phyloP scores from a whole-genome alignment of 2,113 vertebrate species.

The Sylvicapra grimmia region DNA sequence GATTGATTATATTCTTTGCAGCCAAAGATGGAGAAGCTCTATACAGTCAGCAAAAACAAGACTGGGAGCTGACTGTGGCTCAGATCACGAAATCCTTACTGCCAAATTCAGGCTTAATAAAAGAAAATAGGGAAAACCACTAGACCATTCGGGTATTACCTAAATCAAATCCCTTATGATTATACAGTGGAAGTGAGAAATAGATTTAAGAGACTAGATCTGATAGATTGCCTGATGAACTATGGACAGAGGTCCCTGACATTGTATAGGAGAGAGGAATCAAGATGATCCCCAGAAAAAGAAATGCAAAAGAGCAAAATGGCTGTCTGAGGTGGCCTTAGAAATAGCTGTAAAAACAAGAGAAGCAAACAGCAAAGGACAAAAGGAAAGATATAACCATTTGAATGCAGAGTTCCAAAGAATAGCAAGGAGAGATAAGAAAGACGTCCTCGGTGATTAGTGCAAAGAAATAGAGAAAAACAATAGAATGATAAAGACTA shows the following conservation, averaged over 20 bases:
- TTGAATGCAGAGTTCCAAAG: not conserved
- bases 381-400: not conserved
- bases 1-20: not conserved
- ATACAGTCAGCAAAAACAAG: not conserved
- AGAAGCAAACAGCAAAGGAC: not conserved
- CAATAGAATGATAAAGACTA: not conserved
- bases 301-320: not conserved
- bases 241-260: fast-evolving
- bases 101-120: not conserved
- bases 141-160: not conserved
- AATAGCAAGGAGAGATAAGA: not conserved
- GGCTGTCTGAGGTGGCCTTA: not conserved
- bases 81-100: not conserved
- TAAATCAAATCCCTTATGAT: not conserved
- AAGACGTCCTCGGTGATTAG: not conserved
- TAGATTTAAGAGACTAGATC: not conserved
- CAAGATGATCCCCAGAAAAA: not conserved
- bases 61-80: not conserved
- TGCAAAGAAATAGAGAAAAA: not conserved
- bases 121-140: not conserved
- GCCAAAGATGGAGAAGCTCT: not conserved
- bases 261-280: not conserved
- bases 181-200: not conserved
- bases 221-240: not conserved
- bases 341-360: not conserved